Evolutionary conservation across 1,140 invertebrate species (phyloP), one percentile per base, ranked within the genome.

Genomic region (Patella vulgata): DNA sequence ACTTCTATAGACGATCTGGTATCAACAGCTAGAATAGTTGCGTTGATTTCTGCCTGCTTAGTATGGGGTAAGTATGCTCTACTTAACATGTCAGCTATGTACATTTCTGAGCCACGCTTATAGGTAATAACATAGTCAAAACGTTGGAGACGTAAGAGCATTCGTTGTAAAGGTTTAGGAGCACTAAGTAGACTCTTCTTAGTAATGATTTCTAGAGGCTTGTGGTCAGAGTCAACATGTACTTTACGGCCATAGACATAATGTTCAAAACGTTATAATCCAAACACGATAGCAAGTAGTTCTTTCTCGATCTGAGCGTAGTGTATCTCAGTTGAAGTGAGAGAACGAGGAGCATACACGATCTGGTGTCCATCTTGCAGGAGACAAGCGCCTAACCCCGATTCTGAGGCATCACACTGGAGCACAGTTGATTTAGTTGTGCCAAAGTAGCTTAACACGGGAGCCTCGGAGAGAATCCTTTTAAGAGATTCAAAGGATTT

Each of bases 241-340:
- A 78, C 84, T 46, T 80, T 74, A n/a, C 87, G 78, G 3, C 81
- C 84, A 72, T n/a, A n/a, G n/a, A n/a, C n/a, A n/a, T n/a, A n/a
- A n/a, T n/a, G n/a, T n/a, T n/a, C n/a, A n/a, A n/a, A n/a, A n/a
- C n/a, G n/a, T n/a, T n/a, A n/a, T n/a, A n/a, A n/a, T n/a, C n/a
- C n/a, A n/a, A n/a, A n/a, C 2, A 87, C 59, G 5, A 88, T 81
- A 5, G 85, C 84, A 12, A 86, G 66, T 4, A 84, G 83, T 79
- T 89, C 87, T 71, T 81, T 55, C 68, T 88, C 85, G 2, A 86
- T 81, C 66, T 86, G 81, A n/a, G 76, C 78, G 58, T 86, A 87
- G 33, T 84, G 82, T 39, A 66, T 2, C 78, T 80, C 63, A 65
- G 66, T 81, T 76, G n/a, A n/a, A n/a, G n/a, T n/a, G n/a, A 72